Conservation (phyloP, 2,113 vertebrate species). For the Lepus americanus region DNA sequence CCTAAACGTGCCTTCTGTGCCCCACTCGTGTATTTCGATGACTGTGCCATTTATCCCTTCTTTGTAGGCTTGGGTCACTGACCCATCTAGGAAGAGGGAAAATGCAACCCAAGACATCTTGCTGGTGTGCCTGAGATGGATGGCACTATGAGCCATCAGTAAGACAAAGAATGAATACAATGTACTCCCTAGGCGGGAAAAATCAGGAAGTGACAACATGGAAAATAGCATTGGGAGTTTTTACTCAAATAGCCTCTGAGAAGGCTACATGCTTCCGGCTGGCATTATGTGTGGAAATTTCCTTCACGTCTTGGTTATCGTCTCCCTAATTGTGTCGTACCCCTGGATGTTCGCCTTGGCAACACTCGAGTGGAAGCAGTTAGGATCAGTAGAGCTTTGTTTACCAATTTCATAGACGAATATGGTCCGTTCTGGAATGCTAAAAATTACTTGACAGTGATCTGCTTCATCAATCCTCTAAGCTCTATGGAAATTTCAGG, state of each 20-base stretch:
- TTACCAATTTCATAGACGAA: neutral
- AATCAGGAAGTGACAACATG: slow-evolving; percentile 24
- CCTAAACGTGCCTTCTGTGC: slow-evolving; percentile 40
- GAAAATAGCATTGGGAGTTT: neutral
- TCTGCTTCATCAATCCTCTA: neutral
- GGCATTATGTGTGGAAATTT: neutral
- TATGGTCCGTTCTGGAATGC: neutral
- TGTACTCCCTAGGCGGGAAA: neutral
- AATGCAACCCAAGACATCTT: neutral
- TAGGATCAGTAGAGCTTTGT: slow-evolving; percentile 9
- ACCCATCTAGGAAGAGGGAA: neutral
- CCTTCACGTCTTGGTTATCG: neutral
- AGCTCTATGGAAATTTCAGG: neutral
- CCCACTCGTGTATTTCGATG: neutral
- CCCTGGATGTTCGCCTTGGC: neutral
- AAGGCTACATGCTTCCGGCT: neutral
- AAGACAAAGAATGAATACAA: neutral
- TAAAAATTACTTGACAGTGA: slow-evolving; percentile 22
- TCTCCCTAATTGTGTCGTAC: neutral
- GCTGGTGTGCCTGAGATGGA: neutral
- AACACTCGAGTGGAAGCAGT: neutral
- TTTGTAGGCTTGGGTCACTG: neutral
- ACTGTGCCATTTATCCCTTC: neutral
- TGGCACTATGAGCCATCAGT: neutral
- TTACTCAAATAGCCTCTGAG: neutral